Evolutionary conservation across 2,113 vertebrate species (phyloP), one percentile per base, ranked within the genome.

Genomic region (Lepisosteus osseus): DNA sequence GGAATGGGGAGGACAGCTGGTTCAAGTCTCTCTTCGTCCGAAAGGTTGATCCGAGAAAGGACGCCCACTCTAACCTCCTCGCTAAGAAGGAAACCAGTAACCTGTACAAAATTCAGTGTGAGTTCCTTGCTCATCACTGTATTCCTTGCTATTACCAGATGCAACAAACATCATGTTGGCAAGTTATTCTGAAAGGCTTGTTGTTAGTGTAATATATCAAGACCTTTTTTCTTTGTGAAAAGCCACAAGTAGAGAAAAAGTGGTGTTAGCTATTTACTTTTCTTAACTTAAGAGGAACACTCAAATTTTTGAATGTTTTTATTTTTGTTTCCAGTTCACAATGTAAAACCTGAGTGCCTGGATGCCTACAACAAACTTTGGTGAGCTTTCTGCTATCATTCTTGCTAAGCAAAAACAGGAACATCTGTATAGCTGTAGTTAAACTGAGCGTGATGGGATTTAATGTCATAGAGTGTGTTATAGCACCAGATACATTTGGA

Each of bases 71-170:
- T 75, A 96, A 98, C 75, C 93, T 99, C 65, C 91, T 99, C 54
- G 94, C 97, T 77, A 99, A 99, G 89, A 94, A 91, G 73, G 97
- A 99, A 88, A 97, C 95, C 68, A 95, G 87, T 90, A 99, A 95
- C 76, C 92, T 99, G 61, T 99, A 98, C 86, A 99, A 99, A 85
- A 85, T 99, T 59, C 97, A 99, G 72, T 95, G 97, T 99, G 91
- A 89, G 94, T 93, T 72, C 5, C 17, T 4, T 1, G 13, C 7
- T 68, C 51, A 3, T 40, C 29, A 29, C 29, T 29, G 29, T 29
- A 1, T 29, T 29, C 29, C 29, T 29, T 29, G 29, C 29, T 29
- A 29, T 29, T 29, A 29, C 29, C 29, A 51, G 47, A 51, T 1
- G 47, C 47, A 51, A 29, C 29, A 29, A 29, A 29, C 29, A 29